Conservation (phyloP, 2,113 vertebrate genomes). For the Manacus vitellinus region DNA sequence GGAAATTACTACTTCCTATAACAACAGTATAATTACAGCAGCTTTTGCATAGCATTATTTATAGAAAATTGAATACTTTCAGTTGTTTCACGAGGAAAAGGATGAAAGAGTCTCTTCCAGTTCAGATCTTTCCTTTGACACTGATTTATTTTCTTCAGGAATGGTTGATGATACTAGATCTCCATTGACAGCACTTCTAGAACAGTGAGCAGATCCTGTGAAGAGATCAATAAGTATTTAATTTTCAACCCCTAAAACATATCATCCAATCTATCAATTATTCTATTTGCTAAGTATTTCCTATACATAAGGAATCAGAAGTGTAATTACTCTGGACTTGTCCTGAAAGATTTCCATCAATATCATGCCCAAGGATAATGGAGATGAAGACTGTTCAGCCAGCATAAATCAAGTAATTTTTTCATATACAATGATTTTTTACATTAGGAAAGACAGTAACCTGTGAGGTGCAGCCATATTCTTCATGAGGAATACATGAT, state of each 20-base stretch:
- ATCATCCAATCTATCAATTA: neutral
- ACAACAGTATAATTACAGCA: slow-evolving; percentile 78
- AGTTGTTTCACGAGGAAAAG: slow-evolving; percentile 76
- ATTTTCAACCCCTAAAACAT: neutral
- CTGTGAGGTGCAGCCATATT: neutral
- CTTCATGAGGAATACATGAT: neutral
- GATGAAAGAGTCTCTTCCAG: slow-evolving; percentile 72
- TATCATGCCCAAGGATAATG: neutral
- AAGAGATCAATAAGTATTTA: slow-evolving; percentile 33
- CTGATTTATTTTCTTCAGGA: slow-evolving; percentile 77
- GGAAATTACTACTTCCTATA: slow-evolving; percentile 77
- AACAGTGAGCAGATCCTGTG: slow-evolving; percentile 76
- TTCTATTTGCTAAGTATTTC: neutral
- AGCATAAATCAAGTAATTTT: neutral
- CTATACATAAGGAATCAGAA: neutral
- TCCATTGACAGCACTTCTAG: slow-evolving; percentile 81
- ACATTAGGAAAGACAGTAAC: neutral
- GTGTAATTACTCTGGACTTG: neutral
- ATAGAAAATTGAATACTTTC: slow-evolving; percentile 71
- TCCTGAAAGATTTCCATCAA: neutral
- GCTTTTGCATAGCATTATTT: slow-evolving; percentile 85
- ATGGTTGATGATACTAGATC: slow-evolving; percentile 76
- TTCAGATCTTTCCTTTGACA: slow-evolving; percentile 73
- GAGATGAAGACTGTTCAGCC: neutral
- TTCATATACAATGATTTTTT: neutral